phyloP scores from a whole-genome alignment of 2,888 invertebrate species.

The Mellilla xanthometata region DNA sequence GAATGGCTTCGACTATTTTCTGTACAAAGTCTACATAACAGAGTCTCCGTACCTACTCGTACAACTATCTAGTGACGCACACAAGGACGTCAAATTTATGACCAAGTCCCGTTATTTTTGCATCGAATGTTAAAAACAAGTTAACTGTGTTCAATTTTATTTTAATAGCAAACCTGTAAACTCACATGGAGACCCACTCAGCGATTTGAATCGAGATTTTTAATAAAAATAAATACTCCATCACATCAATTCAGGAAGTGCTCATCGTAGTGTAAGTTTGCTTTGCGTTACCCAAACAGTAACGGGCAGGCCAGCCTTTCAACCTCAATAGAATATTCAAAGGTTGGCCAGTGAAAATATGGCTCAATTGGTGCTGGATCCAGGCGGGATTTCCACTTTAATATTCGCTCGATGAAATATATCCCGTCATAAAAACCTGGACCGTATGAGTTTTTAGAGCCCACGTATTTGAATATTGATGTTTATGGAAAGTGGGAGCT shows the following conservation, averaged over 20 bases:
- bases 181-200: too few relatives aligned
- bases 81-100: too few relatives aligned
- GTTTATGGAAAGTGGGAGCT: slow-evolving; percentile 60
- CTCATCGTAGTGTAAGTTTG: slow-evolving; percentile 42
- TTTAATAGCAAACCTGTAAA: too few relatives aligned
- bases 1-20: too few relatives aligned
- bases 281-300: slow-evolving; percentile 50
- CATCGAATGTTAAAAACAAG: too few relatives aligned
- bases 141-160: too few relatives aligned
- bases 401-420: slow-evolving; percentile 77
- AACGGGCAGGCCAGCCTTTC: slow-evolving; percentile 57
- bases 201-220: too few relatives aligned
- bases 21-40: too few relatives aligned
- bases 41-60: too few relatives aligned
- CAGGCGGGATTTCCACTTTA: slow-evolving; percentile 66
- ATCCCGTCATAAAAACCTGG: slow-evolving; percentile 70
- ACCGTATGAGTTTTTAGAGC: slow-evolving; percentile 70
- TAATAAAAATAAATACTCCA: slow-evolving; percentile 26
- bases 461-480: slow-evolving; percentile 73
- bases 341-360: slow-evolving; percentile 69
- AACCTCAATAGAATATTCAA: slow-evolving; percentile 74
- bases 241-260: slow-evolving; percentile 28
- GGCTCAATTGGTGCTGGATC: slow-evolving; percentile 65
- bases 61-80: too few relatives aligned
- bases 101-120: too few relatives aligned